phyloP scores from a whole-genome alignment of 2,113 vertebrate species.

The Hyla sarda region DNA sequence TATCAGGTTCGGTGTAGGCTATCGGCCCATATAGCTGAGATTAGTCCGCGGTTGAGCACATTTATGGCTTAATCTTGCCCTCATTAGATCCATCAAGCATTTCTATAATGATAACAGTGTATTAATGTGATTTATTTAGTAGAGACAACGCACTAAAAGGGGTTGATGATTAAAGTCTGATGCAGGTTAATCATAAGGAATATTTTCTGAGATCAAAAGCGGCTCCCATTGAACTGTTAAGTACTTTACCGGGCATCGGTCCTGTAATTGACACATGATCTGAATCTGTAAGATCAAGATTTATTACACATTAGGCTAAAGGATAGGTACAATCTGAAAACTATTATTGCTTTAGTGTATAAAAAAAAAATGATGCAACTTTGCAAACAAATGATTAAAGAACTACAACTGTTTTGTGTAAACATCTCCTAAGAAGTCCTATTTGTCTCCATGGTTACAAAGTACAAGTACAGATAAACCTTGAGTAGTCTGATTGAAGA shows the following conservation, averaged over 20 bases:
- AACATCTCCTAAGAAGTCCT: too few relatives aligned
- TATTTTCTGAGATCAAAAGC: not conserved
- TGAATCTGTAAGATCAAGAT: not conserved
- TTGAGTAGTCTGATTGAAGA: too few relatives aligned
- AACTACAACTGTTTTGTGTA: not conserved
- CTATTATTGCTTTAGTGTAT: not conserved
- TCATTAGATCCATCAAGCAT: not conserved
- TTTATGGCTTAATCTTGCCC: not conserved
- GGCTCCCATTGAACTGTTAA: not conserved
- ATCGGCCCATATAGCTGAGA: not conserved
- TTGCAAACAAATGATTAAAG: not conserved
- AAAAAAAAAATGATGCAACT: not conserved
- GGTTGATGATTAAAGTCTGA: slow-evolving; percentile 10
- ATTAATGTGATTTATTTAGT: slow-evolving; percentile 7
- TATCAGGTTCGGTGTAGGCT: not conserved
- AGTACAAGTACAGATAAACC: too few relatives aligned
- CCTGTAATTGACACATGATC: slow-evolving; percentile 4
- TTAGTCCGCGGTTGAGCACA: not conserved
- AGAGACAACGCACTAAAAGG: slow-evolving; percentile 1
- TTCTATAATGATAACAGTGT: not conserved
- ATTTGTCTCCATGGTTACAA: too few relatives aligned
- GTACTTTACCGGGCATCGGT: not conserved
- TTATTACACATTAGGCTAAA: not conserved
- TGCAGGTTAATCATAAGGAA: slow-evolving; percentile 15
- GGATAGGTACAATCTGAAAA: not conserved